A percentile compares a stretch with the other conserved stretches of the same genome.
These are phyloP conservation scores for Penaeus indicus DNA, from an alignment of 1,140 invertebrate genomes.

Conservation along the genomic window DNA sequence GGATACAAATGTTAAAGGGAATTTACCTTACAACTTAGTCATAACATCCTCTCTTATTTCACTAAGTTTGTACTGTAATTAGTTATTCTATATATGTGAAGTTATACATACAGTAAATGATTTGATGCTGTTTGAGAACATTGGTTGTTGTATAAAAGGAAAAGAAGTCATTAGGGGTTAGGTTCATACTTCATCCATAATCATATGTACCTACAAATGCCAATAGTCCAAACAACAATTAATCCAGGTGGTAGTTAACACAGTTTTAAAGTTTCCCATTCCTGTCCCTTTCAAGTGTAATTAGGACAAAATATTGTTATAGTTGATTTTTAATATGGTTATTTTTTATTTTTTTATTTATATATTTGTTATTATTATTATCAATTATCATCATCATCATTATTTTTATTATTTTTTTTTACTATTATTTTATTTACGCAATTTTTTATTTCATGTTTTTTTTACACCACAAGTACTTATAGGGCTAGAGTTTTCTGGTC, in stretches of 20 bases:
- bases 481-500: too few species aligned
- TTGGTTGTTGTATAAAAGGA: constrained; percentile 18
- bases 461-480: too few species aligned
- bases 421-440: too few species aligned
- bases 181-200: constrained; percentile 22
- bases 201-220: constrained; percentile 24
- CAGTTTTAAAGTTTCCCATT: neutral
- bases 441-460: too few species aligned
- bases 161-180: constrained; percentile 33
- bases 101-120: constrained; percentile 31
- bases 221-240: constrained; percentile 36
- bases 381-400: too few species aligned
- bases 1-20: constrained; percentile 43
- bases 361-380: too few species aligned
- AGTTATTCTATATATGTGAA: constrained; percentile 26
- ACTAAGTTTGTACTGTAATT: too few species aligned
- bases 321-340: too few species aligned
- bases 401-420: too few species aligned
- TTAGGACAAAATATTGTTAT: too few species aligned
- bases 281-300: constrained; percentile 6
- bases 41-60: constrained; percentile 1
- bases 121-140: constrained; percentile 19
- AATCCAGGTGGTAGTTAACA: constrained; percentile 30
- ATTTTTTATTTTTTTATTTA: too few species aligned
- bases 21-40: constrained; percentile 7